These are phyloP conservation scores for Axis porcinus DNA, from an alignment of 2,113 vertebrate species.

Conservation along the genomic window DNA sequence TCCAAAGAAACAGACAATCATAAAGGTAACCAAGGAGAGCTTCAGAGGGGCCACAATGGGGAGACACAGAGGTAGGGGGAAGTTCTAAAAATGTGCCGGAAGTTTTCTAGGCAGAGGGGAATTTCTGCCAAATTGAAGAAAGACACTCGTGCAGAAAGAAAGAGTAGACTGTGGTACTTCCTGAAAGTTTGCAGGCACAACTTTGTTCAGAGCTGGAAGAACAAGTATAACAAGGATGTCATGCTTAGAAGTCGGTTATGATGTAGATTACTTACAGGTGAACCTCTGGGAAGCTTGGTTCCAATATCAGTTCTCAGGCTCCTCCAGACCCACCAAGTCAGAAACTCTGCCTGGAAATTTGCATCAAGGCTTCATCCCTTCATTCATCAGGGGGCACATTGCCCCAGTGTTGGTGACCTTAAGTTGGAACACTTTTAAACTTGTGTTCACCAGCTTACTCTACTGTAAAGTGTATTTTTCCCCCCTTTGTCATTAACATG, in stretches of 20 bases:
- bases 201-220: background rate
- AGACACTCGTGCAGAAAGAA: background rate
- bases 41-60: background rate
- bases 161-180: background rate
- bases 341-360: background rate
- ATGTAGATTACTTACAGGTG: background rate
- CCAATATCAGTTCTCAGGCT: background rate
- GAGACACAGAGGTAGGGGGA: fast-evolving
- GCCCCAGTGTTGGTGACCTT: background rate
- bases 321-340: background rate
- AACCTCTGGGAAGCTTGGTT: background rate
- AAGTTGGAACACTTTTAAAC: background rate
- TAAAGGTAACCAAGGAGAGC: slow-evolving; percentile 72
- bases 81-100: background rate
- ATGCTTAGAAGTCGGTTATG: too few species aligned
- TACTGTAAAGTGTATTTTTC: background rate
- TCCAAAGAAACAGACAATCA: background rate
- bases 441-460: background rate
- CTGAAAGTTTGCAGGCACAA: fast-evolving
- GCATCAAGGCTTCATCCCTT: background rate
- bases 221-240: background rate
- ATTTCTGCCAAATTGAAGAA: background rate
- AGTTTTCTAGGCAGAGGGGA: background rate
- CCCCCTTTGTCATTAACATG: background rate
- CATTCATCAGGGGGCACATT: background rate